Base-by-base conservation (phyloP, 1,140 invertebrate species). In the Hermatobates lingyangjiaoensis region DNA sequence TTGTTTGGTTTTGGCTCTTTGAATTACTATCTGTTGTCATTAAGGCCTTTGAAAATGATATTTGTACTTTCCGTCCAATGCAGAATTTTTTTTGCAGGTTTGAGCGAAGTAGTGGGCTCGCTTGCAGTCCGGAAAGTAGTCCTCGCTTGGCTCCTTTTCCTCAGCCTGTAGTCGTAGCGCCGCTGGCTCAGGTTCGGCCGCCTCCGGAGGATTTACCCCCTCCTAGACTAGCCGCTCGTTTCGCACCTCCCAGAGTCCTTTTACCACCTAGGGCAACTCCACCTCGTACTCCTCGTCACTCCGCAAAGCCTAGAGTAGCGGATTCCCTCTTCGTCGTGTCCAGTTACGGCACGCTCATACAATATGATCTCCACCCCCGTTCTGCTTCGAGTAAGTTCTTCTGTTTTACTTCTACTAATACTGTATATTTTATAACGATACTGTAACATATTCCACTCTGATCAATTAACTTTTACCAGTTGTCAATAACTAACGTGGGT, bases 301-400 rank as follows among this genome's bases (percentile, higher is more conserved):
- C 14, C 14, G 4, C 39, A 12, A 42, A 42, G 21, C 39, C 39
- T 4, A 42, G 39, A 42, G 47, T 49, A 10, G 52, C 85, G 2
- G 87, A 91, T 60, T 87, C 88, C 18, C 70, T 96, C 1, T 95
- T 91, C 64, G 75, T 95, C 1, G 85, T 92, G 76, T 81, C 85
- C 34, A 87, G 84, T 56, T 79, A 83, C 61, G 91, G 90, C 24
- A 80, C 75, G 51, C 74, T 97, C 57, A 75, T 91, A 53, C 89
- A 96, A 62, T 93, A 96, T 57, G 77, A 87, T 63, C 71, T 97
- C 57, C 85, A 95, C 61, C 88, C 88, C 0, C 77, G 77, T 61
- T 77, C 80, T 56, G 70, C 72, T 52, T 64, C 76, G 64, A 75
- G 77, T 77, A 61, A 61, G 59, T 64, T 2, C 21, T 2, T 2